Percentiles rank a stretch among this genome's conserved stretches.
phyloP scores from a whole-genome alignment of 2,797 vertebrate species.

The Perodicticus potto region DNA sequence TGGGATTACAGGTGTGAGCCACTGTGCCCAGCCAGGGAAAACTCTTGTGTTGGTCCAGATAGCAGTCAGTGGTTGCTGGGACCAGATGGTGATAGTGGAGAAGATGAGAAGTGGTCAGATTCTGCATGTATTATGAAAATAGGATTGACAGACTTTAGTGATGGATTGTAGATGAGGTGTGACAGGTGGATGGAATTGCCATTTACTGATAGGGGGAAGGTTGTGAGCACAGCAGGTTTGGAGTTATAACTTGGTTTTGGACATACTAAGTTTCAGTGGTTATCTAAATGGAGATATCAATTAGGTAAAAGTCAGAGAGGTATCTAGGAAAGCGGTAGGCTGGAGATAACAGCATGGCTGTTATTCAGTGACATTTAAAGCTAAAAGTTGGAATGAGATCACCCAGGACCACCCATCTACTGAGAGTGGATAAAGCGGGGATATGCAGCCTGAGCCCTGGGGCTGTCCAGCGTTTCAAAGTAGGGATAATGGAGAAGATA shows the following conservation, averaged over 20 bases:
- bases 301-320: neutral
- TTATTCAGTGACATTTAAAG: neutral
- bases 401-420: fast-evolving
- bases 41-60: neutral
- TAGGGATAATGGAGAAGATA: neutral
- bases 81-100: neutral
- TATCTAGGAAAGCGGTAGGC: neutral
- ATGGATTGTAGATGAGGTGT: neutral
- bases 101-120: neutral
- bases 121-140: neutral
- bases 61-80: neutral
- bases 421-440: neutral
- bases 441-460: neutral
- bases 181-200: neutral
- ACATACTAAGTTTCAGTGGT: neutral
- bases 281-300: neutral
- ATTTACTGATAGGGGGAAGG: neutral
- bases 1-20: too few relatives aligned
- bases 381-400: neutral
- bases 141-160: neutral
- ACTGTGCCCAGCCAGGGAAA: too few relatives aligned
- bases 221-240: neutral
- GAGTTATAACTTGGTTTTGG: neutral
- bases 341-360: neutral
- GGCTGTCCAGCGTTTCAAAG: neutral